Base-by-base conservation (phyloP, 2,797 vertebrate genomes). In the Myotis planiceps region DNA sequence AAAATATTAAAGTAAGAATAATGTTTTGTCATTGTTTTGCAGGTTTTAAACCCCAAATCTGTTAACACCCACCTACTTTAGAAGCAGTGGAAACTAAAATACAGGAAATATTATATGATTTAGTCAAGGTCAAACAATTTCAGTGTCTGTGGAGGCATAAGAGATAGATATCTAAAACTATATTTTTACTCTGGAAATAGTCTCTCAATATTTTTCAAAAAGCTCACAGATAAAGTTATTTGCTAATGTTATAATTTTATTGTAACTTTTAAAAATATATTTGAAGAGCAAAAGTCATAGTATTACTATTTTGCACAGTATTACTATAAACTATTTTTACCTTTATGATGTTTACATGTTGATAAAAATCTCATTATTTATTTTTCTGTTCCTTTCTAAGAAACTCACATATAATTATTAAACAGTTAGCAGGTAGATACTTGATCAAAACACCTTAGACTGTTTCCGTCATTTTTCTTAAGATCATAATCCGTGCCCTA, bases 51-150 rank as follows among this genome's bases (percentile, higher is more conserved):
- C 96, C 93, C 92, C 32, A 92, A 69, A 69, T 94, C 19, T 91
- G 42, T 69, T 25, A 94, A 69, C 14, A 95, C 23, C 18, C 72
- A 13, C 42, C 29, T 32, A 78, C 63, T 32, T 12, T 88, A 12
- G 4, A 95, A 90, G 68, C 1, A 83, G n/a, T n/a, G 60, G 13
- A 92, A 92, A 53, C 2, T 25, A 45, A 96, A 75, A 4, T 16
- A 21, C 3, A 88, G 51, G 25, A 69, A 58, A 27, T 87, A 68
- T 10, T 66, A 37, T 60, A 9, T 90, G 25, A 88, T 83, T 94
- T 96, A 94, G 47, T 84, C 45, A 81, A 95, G 9, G 7, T 88
- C 39, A 95, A 83, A 82, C 15, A 94, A 86, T 91, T 94, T 92
- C 18, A 76, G 6, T 91, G 55, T 4, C 25, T 76, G 25, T 45